Evolutionary conservation across 2,113 vertebrate species (phyloP).

Genomic region (Panthera tigris): DNA sequence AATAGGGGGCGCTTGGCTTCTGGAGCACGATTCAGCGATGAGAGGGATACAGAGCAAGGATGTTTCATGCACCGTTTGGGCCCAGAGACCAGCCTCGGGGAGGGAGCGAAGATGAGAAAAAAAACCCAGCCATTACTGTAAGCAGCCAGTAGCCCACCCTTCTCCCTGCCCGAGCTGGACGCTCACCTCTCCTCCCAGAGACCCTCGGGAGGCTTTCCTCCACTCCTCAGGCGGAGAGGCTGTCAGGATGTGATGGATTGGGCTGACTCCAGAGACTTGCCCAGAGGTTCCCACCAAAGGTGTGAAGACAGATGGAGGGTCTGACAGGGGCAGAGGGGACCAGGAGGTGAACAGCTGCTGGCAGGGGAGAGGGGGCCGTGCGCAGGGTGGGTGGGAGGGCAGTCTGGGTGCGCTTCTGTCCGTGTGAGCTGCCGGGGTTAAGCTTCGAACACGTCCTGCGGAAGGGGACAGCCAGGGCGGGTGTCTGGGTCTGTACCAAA

Average conservation of each 20-base stretch:
- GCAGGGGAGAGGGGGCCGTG: not conserved
- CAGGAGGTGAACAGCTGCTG: constrained; percentile 40
- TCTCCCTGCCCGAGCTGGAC: not conserved
- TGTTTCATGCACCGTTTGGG: accelerated
- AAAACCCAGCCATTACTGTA: accelerated
- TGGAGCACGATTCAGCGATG: accelerated
- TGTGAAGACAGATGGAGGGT: constrained; percentile 58
- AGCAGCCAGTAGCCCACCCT: accelerated
- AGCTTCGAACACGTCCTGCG: not conserved
- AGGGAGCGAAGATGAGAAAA: not conserved
- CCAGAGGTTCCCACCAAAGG: constrained; percentile 49
- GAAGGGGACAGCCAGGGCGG: not conserved
- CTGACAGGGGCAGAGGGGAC: constrained; percentile 56
- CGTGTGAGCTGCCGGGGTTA: not conserved
- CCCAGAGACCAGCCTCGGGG: not conserved
- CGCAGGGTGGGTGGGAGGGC: not conserved
- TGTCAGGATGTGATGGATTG: not conserved
- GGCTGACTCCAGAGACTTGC: accelerated
- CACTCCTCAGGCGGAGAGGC: accelerated
- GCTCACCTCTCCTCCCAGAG: not conserved
- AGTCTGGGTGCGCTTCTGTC: not conserved
- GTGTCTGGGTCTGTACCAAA: not conserved
- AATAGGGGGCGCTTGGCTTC: not conserved
- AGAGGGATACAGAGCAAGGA: not conserved
- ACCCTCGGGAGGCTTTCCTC: not conserved